These are phyloP conservation scores for Dendroctonus valens DNA, from an alignment of 1,140 invertebrate genomes.

Conservation along the genomic window DNA sequence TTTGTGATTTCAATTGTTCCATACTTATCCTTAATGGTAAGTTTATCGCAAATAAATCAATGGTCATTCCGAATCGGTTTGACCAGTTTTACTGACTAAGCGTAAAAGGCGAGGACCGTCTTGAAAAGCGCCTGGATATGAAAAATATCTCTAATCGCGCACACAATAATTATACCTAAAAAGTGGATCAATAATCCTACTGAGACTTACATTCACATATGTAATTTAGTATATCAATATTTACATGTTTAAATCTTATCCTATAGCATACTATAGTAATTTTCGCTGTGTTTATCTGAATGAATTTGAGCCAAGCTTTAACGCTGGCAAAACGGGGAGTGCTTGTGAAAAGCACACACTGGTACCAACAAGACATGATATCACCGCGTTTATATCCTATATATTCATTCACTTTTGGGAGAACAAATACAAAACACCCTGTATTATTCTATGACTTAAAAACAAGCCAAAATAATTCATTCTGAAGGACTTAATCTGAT, in stretches of 20 bases:
- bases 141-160: neutral
- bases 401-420: neutral
- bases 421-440: no score
- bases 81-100: neutral
- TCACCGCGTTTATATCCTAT: neutral
- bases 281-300: neutral
- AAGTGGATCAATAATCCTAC: conserved; percentile 31
- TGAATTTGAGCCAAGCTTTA: neutral
- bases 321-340: neutral
- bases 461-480: no score
- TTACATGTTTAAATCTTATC: neutral
- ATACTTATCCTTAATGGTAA: no score
- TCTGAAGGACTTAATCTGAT: no score
- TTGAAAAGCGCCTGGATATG: neutral
- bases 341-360: neutral
- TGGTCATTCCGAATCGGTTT: no score
- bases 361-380: neutral
- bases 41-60: no score
- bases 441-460: no score
- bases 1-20: no score
- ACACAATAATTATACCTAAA: conserved; percentile 7
- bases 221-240: conserved; percentile 20
- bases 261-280: neutral
- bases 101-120: neutral
- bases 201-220: conserved; percentile 29